Base-by-base conservation (phyloP, 2,888 invertebrate species). In the Atethmia centrago region DNA sequence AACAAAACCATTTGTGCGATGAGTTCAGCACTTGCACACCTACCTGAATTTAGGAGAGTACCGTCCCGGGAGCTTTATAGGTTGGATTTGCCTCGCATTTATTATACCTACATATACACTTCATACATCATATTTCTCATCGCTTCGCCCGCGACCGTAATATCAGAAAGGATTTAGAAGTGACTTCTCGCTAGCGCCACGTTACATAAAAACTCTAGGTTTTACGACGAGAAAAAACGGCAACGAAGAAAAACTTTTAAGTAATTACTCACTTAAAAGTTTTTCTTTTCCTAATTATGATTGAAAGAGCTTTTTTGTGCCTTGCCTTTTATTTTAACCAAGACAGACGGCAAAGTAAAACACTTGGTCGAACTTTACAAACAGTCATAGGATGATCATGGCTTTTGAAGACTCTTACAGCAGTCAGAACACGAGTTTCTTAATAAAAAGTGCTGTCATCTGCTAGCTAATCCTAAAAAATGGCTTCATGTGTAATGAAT, bases 1-100 rank as follows among this genome's bases (percentile, higher is more conserved):
- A 85, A 77, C 72, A 80, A 80, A 80, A 78, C 68, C 72, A 79
- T 80, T 77, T 79, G 73, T 77, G 61, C 70, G 56, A 76, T 74
- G 76, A 77, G 55, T 53, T 80, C 56, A 62, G 74, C 72, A 51
- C 72, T 74, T 84, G 68, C 72, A 77, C 61, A 82, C 40, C 51
- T 79, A 80, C 77, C 75, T 80, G 80, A 70, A 45, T 73, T 80
- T 67, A 71, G 58, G 53, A 53, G 74, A 61, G 74, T 51, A 64
- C 36, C 65, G 47, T 73, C 75, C 63, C 64, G 42, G 45, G 64
- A 77, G 84, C 66, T 61, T 66, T 55, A n/a, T n/a, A 47, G 56
- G 84, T 58, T 61, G 61, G 56, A 73, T 65, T 75, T 62, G 36
- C 58, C 61, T 78, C 62, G 51, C 78, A 87, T 85, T 81, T 83